Evolutionary conservation across 1,140 invertebrate species (phyloP), one percentile per base, ranked within the genome.

Genomic region (Zaprionus vittiger): DNA sequence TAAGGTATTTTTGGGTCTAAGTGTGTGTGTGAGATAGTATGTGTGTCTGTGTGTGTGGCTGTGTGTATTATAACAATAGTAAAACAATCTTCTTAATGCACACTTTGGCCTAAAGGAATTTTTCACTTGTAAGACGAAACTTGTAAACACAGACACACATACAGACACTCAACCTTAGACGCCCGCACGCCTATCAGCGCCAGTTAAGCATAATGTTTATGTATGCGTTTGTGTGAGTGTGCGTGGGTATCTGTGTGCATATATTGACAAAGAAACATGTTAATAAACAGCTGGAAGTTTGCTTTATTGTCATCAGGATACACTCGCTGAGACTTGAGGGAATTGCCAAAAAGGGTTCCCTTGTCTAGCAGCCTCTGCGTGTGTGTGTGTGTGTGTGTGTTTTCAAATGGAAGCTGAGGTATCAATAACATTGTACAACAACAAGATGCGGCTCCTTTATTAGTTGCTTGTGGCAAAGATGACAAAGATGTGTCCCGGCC

Each of bases 71-170:
- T 86, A 90, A 90, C 85, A 90, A 90, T 90, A 90, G 85, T 90
- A 90, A 90, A 90, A 90, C 85, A 90, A 90, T 90, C 85, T 90
- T 90, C 85, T 90, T 90, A 90, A 90, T 90, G 85, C 85, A 90
- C 85, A 90, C 85, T 90, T 90, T 90, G 85, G 85, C 85, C 85
- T 90, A 80, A 85, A 90, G 85, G 86, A 90, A 90, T 90, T 90
- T 90, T 90, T 90, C 81, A 89, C 85, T 82, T 77, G 85, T 90
- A 89, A 81, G 84, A 75, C 77, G 79, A 90, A 75, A 82, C 81
- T 90, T 82, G 77, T 77, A 74, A 75, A 41, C 70, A 77, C 17
- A 63, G 52, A 56, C 31, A 63, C 7, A 60, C 20, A 37, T 0
- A 59, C 6, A 28, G 26, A 41, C 12, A 17, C 28, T 57, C 3